Evolutionary conservation across 2,797 vertebrate species (phyloP).

Genomic region (Argya squamiceps): DNA sequence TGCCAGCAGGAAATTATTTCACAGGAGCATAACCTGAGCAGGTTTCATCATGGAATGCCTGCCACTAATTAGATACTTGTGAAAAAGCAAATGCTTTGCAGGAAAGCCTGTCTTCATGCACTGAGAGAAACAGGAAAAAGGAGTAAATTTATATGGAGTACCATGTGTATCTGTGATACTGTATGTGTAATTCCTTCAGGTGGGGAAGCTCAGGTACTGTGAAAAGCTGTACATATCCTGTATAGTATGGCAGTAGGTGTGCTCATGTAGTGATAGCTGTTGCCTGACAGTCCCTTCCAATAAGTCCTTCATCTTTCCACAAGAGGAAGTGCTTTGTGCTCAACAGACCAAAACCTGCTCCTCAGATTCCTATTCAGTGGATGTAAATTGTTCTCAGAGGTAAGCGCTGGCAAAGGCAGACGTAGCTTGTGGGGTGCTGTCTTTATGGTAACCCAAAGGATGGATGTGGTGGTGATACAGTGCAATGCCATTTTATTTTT

Average conservation of each 20-base stretch:
- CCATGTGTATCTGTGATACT: not conserved
- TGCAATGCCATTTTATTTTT: not conserved
- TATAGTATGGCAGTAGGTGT: rapidly evolving
- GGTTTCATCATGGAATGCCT: not conserved
- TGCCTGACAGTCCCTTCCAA: not conserved
- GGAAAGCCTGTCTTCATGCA: not conserved
- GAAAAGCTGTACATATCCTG: not conserved
- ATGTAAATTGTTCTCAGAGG: not conserved
- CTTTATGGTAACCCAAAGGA: not conserved
- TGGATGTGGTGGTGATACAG: not conserved
- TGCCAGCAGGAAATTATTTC: not conserved
- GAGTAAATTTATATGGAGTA: not conserved
- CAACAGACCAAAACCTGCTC: not conserved
- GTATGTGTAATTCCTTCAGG: not conserved
- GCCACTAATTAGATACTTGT: not conserved
- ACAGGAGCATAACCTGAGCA: not conserved
- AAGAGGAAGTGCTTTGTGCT: not conserved
- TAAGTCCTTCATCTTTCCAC: not conserved
- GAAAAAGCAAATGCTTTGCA: not conserved
- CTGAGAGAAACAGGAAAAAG: not conserved
- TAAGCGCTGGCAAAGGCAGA: not conserved
- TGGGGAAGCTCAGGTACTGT: not conserved
- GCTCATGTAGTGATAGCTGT: not conserved
- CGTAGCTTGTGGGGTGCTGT: not conserved
- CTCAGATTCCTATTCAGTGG: not conserved